Evolutionary conservation across 2,113 vertebrate genomes (phyloP).

Genomic region (Gnathonemus echidnorhynchus): DNA sequence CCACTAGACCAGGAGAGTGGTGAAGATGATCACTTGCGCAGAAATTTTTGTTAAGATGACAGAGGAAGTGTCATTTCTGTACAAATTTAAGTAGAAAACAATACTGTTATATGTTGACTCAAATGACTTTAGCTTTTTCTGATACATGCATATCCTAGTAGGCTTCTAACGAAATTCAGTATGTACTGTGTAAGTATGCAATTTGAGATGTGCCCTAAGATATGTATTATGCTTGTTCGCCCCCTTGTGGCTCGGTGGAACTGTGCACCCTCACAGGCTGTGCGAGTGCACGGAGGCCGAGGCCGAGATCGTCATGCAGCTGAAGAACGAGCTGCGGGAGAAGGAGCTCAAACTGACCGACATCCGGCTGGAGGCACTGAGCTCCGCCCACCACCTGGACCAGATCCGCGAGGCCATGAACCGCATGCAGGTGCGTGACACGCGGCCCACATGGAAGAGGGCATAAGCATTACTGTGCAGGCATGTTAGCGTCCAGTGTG

Average conservation of each 20-base stretch:
- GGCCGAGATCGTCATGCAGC: slow-evolving; percentile 77
- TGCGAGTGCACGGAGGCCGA: slow-evolving; percentile 78
- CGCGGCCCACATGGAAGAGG: background rate
- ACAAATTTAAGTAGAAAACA: background rate
- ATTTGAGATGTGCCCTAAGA: background rate
- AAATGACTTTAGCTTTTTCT: background rate
- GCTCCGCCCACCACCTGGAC: slow-evolving; percentile 83
- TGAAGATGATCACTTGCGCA: background rate
- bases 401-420: slow-evolving; percentile 84
- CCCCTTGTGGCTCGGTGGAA: background rate
- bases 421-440: slow-evolving; percentile 73
- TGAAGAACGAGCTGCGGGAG: slow-evolving; percentile 79
- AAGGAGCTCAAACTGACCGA: slow-evolving; percentile 84
- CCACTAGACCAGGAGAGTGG: background rate
- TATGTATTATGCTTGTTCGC: background rate
- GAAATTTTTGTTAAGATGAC: background rate
- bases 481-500: background rate
- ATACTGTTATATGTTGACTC: background rate
- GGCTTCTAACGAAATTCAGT: background rate
- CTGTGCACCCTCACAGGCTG: slow-evolving; percentile 52
- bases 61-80: background rate
- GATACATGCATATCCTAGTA: background rate
- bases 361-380: slow-evolving; percentile 79
- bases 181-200: background rate
- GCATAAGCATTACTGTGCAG: background rate